Evolutionary conservation across 2,797 vertebrate species (phyloP).

Genomic region (Hylomyscus alleni): DNA sequence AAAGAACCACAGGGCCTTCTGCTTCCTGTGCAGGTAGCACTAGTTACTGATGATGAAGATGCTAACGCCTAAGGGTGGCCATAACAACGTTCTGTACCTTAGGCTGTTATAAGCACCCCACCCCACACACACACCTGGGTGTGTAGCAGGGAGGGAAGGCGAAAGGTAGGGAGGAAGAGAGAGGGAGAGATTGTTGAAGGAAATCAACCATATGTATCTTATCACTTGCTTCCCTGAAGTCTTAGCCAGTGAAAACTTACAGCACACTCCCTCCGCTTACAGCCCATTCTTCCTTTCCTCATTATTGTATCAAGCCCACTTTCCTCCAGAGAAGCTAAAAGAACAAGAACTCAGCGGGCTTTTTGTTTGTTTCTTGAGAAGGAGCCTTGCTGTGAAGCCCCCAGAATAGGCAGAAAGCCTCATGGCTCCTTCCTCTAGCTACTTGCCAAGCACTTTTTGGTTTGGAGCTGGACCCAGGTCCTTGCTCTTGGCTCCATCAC

Average conservation of each 20-base stretch:
- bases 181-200: neutral
- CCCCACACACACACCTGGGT: neutral
- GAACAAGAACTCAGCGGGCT: neutral
- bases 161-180: fast-evolving
- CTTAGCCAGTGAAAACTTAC: neutral
- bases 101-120: neutral
- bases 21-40: neutral
- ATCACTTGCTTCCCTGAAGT: neutral
- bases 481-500: neutral
- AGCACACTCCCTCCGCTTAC: neutral
- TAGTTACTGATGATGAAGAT: neutral
- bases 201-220: neutral
- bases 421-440: neutral
- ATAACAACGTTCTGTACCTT: neutral
- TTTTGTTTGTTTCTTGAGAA: neutral
- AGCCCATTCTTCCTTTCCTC: neutral
- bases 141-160: fast-evolving
- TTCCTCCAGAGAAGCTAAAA: neutral
- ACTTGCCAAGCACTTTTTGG: neutral
- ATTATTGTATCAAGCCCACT: neutral
- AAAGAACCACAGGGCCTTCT: neutral
- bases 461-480: neutral
- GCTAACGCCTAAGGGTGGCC: neutral
- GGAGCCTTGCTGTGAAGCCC: neutral
- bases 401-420: neutral